Conservation (phyloP, 1,140 invertebrate species). For the Aphelinus certus region DNA sequence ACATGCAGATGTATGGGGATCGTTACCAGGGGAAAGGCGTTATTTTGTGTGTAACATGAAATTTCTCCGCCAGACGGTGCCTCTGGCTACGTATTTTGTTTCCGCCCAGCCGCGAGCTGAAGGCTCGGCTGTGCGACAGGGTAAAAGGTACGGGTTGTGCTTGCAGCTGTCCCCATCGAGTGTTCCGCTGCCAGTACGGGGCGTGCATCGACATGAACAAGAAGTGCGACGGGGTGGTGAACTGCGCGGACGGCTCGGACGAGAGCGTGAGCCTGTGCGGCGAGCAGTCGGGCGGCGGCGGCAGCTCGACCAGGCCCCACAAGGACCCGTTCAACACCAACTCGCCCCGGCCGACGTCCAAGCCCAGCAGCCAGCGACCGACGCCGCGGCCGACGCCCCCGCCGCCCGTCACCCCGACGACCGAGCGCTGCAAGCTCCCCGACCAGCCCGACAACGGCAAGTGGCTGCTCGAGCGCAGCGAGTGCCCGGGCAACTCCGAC, state of each 20-base stretch:
- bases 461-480: conserved; percentile 50
- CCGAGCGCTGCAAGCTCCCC: conserved; percentile 46
- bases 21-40: no score
- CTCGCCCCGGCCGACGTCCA: background rate
- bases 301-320: background rate
- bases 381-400: background rate
- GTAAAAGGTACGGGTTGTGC: background rate
- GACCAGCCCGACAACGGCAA: conserved; percentile 52
- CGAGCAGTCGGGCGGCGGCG: background rate
- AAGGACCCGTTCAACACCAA: background rate
- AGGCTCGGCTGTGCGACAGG: no score
- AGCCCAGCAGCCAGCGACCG: conserved; percentile 22
- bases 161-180: conserved; percentile 58
- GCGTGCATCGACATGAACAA: conserved; percentile 68
- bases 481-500: conserved; percentile 42
- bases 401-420: background rate
- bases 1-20: no score
- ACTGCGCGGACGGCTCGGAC: conserved; percentile 78
- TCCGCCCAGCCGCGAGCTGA: no score
- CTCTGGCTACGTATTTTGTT: no score
- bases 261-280: conserved; percentile 62
- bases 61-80: no score
- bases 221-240: conserved; percentile 67
- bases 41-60: no score
- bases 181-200: conserved; percentile 72